Conservation (phyloP, 2,797 vertebrate species). For the Trachops cirrhosus region DNA sequence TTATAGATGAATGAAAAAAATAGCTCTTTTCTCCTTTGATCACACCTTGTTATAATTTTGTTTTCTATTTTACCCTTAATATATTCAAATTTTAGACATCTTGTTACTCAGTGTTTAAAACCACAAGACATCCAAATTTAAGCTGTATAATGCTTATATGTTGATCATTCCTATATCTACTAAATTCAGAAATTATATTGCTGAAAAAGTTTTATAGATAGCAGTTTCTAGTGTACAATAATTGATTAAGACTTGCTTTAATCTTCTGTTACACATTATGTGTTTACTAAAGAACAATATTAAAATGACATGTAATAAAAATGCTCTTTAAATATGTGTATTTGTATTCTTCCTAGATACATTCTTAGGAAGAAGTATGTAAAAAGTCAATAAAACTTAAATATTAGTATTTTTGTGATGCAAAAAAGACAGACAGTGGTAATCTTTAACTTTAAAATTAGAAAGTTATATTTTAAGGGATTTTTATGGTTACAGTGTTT, state of each 20-base stretch:
- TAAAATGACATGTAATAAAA: constrained; percentile 2
- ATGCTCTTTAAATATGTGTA: not conserved
- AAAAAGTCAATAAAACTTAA: constrained; percentile 25
- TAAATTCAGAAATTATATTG: constrained; percentile 32
- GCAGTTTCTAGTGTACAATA: not conserved
- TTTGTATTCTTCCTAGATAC: not conserved
- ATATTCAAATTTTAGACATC: constrained; percentile 52
- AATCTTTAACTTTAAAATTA: constrained; percentile 30
- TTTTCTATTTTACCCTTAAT: constrained; percentile 61
- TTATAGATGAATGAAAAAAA: constrained; percentile 79
- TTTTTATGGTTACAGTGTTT: not conserved
- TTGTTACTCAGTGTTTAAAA: constrained; percentile 42
- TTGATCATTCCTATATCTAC: not conserved
- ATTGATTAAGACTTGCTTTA: constrained; percentile 42
- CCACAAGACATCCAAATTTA: constrained; percentile 18
- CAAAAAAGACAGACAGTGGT: not conserved
- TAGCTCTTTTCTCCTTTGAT: constrained; percentile 65
- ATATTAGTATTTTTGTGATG: not conserved
- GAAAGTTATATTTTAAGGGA: not conserved
- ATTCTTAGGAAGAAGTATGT: constrained; percentile 14
- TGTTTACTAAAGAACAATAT: constrained; percentile 6
- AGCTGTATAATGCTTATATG: not conserved
- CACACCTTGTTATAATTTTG: constrained; percentile 57
- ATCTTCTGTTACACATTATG: constrained; percentile 9
- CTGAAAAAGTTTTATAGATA: not conserved